Evolutionary conservation across 37 sponge, comb jelly and placozoan genomes (phyloP), one percentile per base, ranked within the genome.

Genomic region (Lycopodina hypogea): DNA sequence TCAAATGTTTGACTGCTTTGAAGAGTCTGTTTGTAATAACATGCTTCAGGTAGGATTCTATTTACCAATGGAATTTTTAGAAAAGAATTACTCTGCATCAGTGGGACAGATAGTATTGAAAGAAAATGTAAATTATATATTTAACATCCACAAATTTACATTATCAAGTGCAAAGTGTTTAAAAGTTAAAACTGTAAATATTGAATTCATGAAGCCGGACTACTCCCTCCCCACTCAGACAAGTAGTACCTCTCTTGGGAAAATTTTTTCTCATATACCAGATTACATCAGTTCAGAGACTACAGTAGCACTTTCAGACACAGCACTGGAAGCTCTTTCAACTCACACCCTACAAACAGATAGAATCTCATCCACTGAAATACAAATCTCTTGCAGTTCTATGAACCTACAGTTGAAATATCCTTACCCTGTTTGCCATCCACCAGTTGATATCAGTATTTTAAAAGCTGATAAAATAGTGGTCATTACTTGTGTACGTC

Each of bases 351-450:
- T 24, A n/a, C 15, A 73, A 37, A 8, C 71, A 80, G 56, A 58
- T 3, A 3, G 21, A 3, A 17, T 55, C 9, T 56, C 69, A 33
- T 0, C 41, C 22, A 37, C 68, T 19, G 0, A 32, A 41, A 45
- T 83, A 1, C 19, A 53, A 32, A 61, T 83, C 2, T 30, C 3
- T 2, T 80, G 81, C 58, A 57, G 42, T 1, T 1, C 17, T 2
- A 52, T 51, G n/a, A 68, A 1, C 28, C 18, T 51, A 3, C 19
- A 15, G 15, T 18, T 83, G 0, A 23, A 18, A 14, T 83, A 68
- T 53, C 83, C 75, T 32, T 37, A 75, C 51, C 53, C 82, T 0
- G 30, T 82, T 32, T 74, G 73, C 40, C 56, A 72, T 4, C 11
- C 32, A 12, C 42, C 41, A 56, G 42, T 61, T 0, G 23, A 58